Evolutionary conservation across 2,797 vertebrate genomes (phyloP), one percentile per base, ranked within the genome.

Genomic region (Neosilurus mollespiculum): DNA sequence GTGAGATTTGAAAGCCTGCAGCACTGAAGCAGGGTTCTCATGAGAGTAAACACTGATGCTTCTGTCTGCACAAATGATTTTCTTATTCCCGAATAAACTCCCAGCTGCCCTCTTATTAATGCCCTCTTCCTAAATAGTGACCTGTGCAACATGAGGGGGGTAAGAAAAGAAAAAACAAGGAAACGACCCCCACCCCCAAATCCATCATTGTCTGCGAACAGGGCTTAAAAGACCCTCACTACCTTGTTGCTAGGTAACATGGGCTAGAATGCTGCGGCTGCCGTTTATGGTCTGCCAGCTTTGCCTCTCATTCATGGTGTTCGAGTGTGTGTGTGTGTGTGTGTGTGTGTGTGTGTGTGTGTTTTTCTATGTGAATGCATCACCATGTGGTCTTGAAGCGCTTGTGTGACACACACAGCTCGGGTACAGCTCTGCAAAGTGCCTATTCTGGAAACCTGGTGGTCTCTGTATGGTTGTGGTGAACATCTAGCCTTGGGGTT

Each of bases 191-290:
- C 3, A 10, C 2, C 4, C 56, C 56, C 26, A 91, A 93, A 92
- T 93, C 91, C 90, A 91, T 94, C 92, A 93, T 91, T 92, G 91
- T 91, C 90, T 83, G 82, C 92, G 90, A 91, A 88, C 92, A 91
- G 90, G 89, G 92, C 91, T 93, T 91, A 89, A 90, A 88, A 86
- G 92, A 93, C 91, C 93, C 91, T 88, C 83, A 61, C 87, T 86
- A 86, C 86, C 91, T 90, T 94, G 95, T 95, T 95, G 95, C 95
- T 95, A 95, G 95, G 95, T 93, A 93, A 95, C 95, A 86, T 87
- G 90, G 76, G 88, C 87, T 91, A 91, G 92, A 94, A 94, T 93
- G 93, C 92, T 92, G 91, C 88, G 69, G 88, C 94, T 94, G 89
- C 93, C 91, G 92, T 93, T 94, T 91, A 93, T 93, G 92, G 90